Evolutionary conservation across 2,888 invertebrate genomes (phyloP), one percentile per base, ranked within the genome.

Genomic region (Folsomia manolachei): DNA sequence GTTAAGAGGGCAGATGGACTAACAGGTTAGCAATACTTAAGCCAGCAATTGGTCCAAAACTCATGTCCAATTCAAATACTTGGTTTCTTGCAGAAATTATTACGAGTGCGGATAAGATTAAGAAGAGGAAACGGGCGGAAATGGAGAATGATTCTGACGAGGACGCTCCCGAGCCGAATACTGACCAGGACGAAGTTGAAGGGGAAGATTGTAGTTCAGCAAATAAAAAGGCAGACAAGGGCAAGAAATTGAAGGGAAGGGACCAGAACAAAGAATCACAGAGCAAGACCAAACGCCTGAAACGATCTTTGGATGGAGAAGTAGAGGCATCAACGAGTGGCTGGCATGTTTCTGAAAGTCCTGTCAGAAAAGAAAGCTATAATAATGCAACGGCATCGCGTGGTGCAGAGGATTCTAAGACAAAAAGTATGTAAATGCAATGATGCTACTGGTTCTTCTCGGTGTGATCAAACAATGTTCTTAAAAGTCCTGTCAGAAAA

Each of bases 141-240:
- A 21, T 27, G 18, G 60, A 56, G 7, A 64, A 62, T 1, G 70
- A 65, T 14, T 1, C 4, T 18, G 27, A 66, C 25, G 74, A 70
- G 19, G 61, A 26, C 51, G 27, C 21, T 84, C 84, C 75, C 73
- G 80, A 80, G 82, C 84, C 19, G 84, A 85, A 18, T n/a, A 18
- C 14, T 21, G 25, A 64, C 7, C 27, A 56, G 4, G 65, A 27
- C n/a, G 27, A 19, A 27, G 65, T 64, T 25, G 27, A 64, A 18
- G 23, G 4, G 68, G 56, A 39, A 14, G 39, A 39, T 4, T n/a
- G 39, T 9, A 39, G 14, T 14, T 14, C 39, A 4, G 39, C n/a
- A n/a, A 39, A 14, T 9, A 39, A 39, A 39, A 39, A 39, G 39
- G 4, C 60, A 60, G n/a, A 21, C 9, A 60, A 60, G 9, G 60